Conservation (phyloP, 2,888 invertebrate genomes). For the Luperina nickerlii region DNA sequence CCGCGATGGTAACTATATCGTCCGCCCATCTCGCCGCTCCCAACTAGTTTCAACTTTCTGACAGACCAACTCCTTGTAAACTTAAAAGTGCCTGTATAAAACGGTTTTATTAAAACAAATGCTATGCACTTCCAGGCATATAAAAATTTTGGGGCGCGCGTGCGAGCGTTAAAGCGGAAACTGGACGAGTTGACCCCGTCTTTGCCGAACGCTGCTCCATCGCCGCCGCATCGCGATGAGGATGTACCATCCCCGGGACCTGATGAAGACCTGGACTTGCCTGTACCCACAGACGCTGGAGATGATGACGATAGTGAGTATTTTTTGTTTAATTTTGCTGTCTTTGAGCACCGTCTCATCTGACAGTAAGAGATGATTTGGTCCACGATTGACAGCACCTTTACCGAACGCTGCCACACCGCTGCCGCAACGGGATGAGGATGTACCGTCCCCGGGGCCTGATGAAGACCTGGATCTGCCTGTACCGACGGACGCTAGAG, state of each 20-base stretch:
- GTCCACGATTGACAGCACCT: slow-evolving; percentile 90
- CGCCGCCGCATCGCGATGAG: slow-evolving; percentile 91
- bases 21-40: background rate
- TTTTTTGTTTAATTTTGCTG: background rate
- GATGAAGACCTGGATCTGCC: slow-evolving; percentile 95
- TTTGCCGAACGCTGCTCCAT: slow-evolving; percentile 90
- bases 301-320: slow-evolving; percentile 78
- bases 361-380: background rate
- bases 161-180: slow-evolving; percentile 96
- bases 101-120: background rate
- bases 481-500: slow-evolving; percentile 80
- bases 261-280: slow-evolving; percentile 95
- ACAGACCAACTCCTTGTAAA: background rate
- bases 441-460: slow-evolving; percentile 93
- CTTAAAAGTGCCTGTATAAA: background rate
- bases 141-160: slow-evolving; percentile 97
- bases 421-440: slow-evolving; percentile 91
- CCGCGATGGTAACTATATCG: background rate
- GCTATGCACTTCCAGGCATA: slow-evolving; percentile 93
- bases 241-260: slow-evolving; percentile 94
- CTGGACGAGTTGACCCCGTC: slow-evolving; percentile 95
- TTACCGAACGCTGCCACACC: slow-evolving; percentile 90
- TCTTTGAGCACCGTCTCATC: background rate
- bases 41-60: background rate
- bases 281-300: slow-evolving; percentile 85